Evolutionary conservation across 2,797 vertebrate species (phyloP).

Genomic region (Lophius americanus): DNA sequence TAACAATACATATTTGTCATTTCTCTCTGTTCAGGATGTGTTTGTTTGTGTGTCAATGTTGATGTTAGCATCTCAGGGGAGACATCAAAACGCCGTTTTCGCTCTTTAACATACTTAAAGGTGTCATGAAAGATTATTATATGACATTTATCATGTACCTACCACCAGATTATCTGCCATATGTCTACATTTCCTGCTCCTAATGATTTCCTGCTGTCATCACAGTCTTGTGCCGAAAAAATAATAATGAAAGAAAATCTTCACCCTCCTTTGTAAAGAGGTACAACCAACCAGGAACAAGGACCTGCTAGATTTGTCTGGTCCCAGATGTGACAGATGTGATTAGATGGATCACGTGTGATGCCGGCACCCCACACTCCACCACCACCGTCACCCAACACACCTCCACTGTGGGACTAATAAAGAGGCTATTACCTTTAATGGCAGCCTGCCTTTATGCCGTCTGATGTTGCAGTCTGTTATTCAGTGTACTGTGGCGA

Average conservation of each 20-base stretch:
- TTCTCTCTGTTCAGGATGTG: neutral
- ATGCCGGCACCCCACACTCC: constrained; percentile 15
- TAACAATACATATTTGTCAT: neutral
- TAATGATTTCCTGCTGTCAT: constrained; percentile 9
- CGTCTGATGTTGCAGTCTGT: constrained; percentile 34
- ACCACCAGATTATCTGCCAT: neutral
- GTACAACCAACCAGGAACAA: constrained; percentile 22
- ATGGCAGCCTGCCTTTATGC: constrained; percentile 46
- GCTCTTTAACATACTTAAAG: constrained; percentile 21
- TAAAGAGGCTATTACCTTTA: constrained; percentile 53
- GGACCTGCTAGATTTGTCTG: constrained; percentile 30
- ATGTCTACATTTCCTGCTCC: neutral
- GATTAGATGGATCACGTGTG: constrained; percentile 53
- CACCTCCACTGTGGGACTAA: constrained; percentile 23
- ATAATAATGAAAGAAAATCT: constrained; percentile 12
- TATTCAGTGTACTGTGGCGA: constrained; percentile 14
- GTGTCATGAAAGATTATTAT: constrained; percentile 26
- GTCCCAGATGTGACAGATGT: constrained; percentile 48
- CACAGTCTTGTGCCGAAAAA: neutral
- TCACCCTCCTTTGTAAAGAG: constrained; percentile 12
- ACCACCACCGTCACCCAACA: too few relatives aligned
- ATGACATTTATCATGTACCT: constrained; percentile 2
- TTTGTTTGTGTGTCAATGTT: neutral
- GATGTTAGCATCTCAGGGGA: constrained; percentile 26
- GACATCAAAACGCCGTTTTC: constrained; percentile 38